A percentile compares a stretch with the other conserved stretches of the same genome.
These are phyloP conservation scores for Catagonus wagneri DNA, from an alignment of 2,113 vertebrate genomes.

Conservation along the genomic window DNA sequence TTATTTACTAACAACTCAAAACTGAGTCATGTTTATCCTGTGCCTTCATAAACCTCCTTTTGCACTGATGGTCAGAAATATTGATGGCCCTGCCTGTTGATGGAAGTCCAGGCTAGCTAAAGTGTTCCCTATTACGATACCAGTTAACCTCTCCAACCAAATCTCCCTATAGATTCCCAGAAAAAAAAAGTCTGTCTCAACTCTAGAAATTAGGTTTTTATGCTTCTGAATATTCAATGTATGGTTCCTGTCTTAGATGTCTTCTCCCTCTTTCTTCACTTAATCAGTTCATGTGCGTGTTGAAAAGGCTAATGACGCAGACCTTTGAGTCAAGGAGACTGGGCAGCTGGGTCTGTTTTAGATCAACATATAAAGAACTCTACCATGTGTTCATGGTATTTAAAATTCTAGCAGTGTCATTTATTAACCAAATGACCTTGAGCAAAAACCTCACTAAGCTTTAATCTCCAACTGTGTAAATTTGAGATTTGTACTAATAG, in stretches of 20 bases:
- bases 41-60: neutral
- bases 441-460: neutral
- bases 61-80: accelerated
- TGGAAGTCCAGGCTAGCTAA: neutral
- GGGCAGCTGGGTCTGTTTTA: neutral
- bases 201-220: neutral
- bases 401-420: neutral
- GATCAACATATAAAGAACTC: neutral
- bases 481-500: neutral
- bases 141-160: neutral
- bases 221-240: neutral
- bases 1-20: neutral
- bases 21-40: neutral
- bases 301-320: neutral
- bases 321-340: neutral
- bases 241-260: neutral
- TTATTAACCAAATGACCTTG: neutral
- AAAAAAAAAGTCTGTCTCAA: neutral
- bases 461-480: neutral
- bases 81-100: neutral
- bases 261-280: neutral
- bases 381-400: neutral
- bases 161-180: neutral
- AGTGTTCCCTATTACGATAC: neutral
- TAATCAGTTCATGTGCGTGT: accelerated